Conservation (phyloP, 2,113 vertebrate genomes). For the Empidonax traillii region DNA sequence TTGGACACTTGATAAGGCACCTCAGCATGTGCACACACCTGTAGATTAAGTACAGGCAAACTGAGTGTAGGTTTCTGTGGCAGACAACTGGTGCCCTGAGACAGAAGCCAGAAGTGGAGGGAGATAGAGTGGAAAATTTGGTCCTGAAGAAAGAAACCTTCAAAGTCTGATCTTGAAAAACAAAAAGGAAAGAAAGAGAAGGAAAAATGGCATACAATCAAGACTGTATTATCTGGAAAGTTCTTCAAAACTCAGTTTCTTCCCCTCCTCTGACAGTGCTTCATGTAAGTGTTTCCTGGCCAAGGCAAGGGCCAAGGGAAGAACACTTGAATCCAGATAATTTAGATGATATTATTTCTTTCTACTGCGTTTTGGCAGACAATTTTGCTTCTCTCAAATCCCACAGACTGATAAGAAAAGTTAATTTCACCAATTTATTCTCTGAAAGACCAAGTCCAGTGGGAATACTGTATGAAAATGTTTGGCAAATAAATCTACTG, state of each 20-base stretch:
- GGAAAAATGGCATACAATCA: not conserved
- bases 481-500: slow-evolving; percentile 71
- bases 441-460: slow-evolving; percentile 45
- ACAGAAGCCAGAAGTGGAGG: not conserved
- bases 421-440: slow-evolving; percentile 66
- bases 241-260: slow-evolving; percentile 24
- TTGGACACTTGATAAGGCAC: not conserved
- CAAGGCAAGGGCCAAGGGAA: not conserved
- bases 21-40: fast-evolving
- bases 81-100: not conserved
- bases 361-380: slow-evolving; percentile 38
- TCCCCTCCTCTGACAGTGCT: not conserved
- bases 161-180: not conserved
- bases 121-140: not conserved
- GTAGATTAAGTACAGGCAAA: not conserved
- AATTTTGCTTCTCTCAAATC: slow-evolving; percentile 52
- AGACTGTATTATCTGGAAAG: not conserved
- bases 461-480: slow-evolving; percentile 53
- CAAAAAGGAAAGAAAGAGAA: slow-evolving; percentile 27
- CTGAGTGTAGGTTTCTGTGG: fast-evolving
- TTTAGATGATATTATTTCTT: slow-evolving; percentile 48
- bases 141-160: not conserved
- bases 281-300: slow-evolving; percentile 23
- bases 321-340: slow-evolving; percentile 30
- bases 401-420: slow-evolving; percentile 67